A percentile compares a stretch with the other conserved stretches of the same genome.
These are phyloP conservation scores for Pheosia gnoma DNA, from an alignment of 2,888 invertebrate genomes.

Conservation along the genomic window DNA sequence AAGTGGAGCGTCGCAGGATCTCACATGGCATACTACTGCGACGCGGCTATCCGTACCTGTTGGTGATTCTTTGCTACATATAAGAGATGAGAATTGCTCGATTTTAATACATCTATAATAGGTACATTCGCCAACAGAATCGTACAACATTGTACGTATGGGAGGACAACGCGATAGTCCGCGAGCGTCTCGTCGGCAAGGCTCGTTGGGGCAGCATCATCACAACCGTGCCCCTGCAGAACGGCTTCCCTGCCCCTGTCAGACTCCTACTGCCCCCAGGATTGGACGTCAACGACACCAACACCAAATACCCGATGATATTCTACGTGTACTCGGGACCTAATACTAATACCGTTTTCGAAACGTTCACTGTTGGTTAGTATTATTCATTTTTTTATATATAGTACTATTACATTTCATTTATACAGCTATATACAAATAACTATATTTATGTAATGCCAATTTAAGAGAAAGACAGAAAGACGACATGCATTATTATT, in stretches of 20 bases:
- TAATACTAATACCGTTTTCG: slow-evolving; percentile 89
- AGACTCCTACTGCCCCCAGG: slow-evolving; percentile 87
- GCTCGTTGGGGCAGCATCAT: slow-evolving; percentile 79
- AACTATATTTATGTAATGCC: too few relatives aligned
- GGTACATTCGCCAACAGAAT: slow-evolving; percentile 32
- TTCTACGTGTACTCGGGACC: slow-evolving; percentile 94
- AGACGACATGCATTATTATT: too few relatives aligned
- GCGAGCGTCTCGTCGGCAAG: slow-evolving; percentile 77
- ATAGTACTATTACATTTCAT: too few relatives aligned
- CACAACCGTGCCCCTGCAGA: slow-evolving; percentile 82
- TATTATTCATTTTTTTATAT: slow-evolving; percentile 13
- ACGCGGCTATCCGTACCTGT: too few relatives aligned
- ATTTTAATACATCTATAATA: too few relatives aligned
- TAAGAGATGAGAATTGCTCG: too few relatives aligned
- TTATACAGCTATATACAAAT: too few relatives aligned
- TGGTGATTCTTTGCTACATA: too few relatives aligned
- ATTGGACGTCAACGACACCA: slow-evolving; percentile 82
- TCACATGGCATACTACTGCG: too few relatives aligned
- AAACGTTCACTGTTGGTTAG: slow-evolving; percentile 85
- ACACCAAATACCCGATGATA: slow-evolving; percentile 87
- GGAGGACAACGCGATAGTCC: slow-evolving; percentile 85
- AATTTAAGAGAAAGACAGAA: too few relatives aligned
- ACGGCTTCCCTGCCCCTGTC: slow-evolving; percentile 85
- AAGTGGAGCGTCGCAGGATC: too few relatives aligned
- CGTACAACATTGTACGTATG: slow-evolving; percentile 65